phyloP scores from a whole-genome alignment of 2,888 invertebrate genomes.

The Dynastes grantii region DNA sequence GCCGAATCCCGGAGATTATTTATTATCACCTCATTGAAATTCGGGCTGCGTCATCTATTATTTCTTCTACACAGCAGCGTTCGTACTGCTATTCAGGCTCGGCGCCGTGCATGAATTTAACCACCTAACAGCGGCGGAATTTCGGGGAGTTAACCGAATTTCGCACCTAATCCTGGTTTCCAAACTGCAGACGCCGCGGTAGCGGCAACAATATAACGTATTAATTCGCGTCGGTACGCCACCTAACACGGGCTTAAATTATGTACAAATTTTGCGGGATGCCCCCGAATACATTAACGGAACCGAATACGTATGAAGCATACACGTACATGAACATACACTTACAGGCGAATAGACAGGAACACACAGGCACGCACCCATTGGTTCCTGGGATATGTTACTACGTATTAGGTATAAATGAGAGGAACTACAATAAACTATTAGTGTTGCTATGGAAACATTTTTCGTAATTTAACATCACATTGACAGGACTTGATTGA shows the following conservation, averaged over 20 bases:
- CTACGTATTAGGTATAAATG: not conserved
- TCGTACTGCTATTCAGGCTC: not conserved
- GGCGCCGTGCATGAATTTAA: not conserved
- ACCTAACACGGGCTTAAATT: conserved; percentile 36
- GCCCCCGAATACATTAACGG: conserved; percentile 27
- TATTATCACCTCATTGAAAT: conserved; percentile 19
- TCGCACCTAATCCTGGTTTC: conserved; percentile 34
- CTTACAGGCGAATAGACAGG: not conserved
- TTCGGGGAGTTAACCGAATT: conserved; percentile 30
- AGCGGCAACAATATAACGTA: conserved; percentile 34
- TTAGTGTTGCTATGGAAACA: not conserved
- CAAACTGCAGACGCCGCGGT: conserved; percentile 25
- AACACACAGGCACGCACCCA: not conserved
- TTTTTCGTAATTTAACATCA: not conserved
- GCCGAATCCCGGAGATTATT: not conserved
- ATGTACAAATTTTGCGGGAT: conserved; percentile 33
- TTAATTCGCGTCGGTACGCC: conserved; percentile 37
- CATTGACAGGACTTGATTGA: not conserved
- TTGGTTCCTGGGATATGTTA: not conserved
- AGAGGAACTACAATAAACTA: not conserved
- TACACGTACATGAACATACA: not conserved
- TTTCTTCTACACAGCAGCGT: conserved; percentile 2
- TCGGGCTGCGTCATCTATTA: conserved; percentile 19
- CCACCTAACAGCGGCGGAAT: not conserved
- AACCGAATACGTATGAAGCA: not conserved